phyloP scores from a whole-genome alignment of 2,113 vertebrate genomes.

The Colossoma macropomum region DNA sequence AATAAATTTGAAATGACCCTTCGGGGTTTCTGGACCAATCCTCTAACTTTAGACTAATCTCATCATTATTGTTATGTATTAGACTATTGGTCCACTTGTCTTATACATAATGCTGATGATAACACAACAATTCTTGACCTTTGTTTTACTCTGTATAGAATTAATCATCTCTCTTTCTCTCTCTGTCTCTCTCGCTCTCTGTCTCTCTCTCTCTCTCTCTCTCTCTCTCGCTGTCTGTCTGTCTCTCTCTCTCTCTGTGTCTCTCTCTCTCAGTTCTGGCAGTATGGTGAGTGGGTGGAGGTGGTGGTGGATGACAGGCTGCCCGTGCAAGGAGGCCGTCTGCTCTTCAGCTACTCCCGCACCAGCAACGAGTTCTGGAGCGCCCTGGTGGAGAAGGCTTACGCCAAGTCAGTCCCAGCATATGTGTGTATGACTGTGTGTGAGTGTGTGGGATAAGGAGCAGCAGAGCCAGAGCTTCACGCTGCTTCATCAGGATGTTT shows the following conservation, averaged over 20 bases:
- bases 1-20: too few species aligned
- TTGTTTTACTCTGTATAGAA: neutral
- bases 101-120: too few species aligned
- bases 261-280: conserved; percentile 78
- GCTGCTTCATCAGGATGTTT: neutral
- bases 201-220: too few species aligned
- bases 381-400: conserved; percentile 84
- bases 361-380: conserved; percentile 82
- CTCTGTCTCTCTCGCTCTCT: neutral
- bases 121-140: neutral
- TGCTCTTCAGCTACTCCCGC: conserved; percentile 82
- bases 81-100: too few species aligned
- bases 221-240: too few species aligned
- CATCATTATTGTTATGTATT: too few species aligned
- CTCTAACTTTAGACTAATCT: too few species aligned
- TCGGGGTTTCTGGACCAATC: too few species aligned
- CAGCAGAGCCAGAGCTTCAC: conserved; percentile 26
- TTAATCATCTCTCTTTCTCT: neutral
- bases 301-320: conserved; percentile 84
- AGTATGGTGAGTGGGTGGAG: conserved; percentile 86
- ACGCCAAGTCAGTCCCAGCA: conserved; percentile 82
- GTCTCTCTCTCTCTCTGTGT: conserved; percentile 31
- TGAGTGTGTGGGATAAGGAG: conserved; percentile 34
- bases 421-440: conserved; percentile 71
- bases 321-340: conserved; percentile 75